Evolutionary conservation across 1,140 invertebrate genomes (phyloP).

Genomic region (Hylaeus volcanicus): DNA sequence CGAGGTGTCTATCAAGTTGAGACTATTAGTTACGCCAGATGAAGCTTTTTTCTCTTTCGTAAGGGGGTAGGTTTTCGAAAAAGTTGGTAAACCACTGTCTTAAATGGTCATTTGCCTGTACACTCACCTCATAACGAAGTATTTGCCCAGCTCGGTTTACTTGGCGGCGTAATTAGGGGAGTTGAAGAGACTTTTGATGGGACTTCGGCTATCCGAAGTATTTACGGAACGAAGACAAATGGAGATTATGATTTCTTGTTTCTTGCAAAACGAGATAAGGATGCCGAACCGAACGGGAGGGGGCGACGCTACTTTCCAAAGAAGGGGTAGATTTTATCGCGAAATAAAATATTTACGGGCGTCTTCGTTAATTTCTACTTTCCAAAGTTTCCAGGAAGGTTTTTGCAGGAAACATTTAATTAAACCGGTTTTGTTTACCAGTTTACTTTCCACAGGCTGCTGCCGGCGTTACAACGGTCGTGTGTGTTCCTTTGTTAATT

Average conservation of each 20-base stretch:
- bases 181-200: constrained; percentile 48
- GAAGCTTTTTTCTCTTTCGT: too few relatives aligned
- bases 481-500: constrained; percentile 50
- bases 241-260: constrained; percentile 54
- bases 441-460: constrained; percentile 27
- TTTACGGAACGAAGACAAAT: constrained; percentile 53
- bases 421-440: constrained; percentile 45
- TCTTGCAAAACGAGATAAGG: background rate
- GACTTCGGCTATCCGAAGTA: constrained; percentile 41
- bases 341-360: constrained; percentile 50
- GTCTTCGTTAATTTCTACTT: constrained; percentile 47
- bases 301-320: background rate
- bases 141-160: constrained; percentile 47
- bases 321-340: constrained; percentile 10
- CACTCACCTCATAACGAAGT: constrained; percentile 26
- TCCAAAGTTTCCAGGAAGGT: constrained; percentile 23
- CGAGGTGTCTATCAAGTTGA: too few relatives aligned
- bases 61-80: too few relatives aligned
- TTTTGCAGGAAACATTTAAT: constrained; percentile 46
- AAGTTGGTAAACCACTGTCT: too few relatives aligned
- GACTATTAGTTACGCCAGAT: too few relatives aligned
- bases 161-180: constrained; percentile 49
- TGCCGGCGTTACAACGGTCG: constrained; percentile 29
- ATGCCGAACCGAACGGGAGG: background rate
- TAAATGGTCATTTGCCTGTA: too few relatives aligned